Base-by-base conservation (phyloP, 2,113 vertebrate genomes). In the Dromaius novaehollandiae region DNA sequence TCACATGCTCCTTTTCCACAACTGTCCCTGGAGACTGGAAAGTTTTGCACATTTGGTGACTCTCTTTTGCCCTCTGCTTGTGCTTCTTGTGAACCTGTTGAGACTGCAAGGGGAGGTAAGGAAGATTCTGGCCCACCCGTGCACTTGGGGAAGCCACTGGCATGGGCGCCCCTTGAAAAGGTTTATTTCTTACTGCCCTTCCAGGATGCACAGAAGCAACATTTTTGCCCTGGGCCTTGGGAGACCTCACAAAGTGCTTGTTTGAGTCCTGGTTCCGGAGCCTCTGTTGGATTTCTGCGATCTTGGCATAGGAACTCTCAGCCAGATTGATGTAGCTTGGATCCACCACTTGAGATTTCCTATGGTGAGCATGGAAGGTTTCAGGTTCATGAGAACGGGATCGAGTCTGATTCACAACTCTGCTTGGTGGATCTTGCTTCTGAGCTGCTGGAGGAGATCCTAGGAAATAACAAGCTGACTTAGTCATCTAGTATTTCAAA, bases 371-470 rank as follows among this genome's bases (percentile, higher is more conserved):
- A 28, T 99, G 98, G 93, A 98, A 97, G 42, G 98, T 98, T 97
- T 99, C 99, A 5, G 99, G 99, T 96, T 99, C 99, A 2, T 99
- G 99, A 84, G 99, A 99, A 96, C 99, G 99, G 65, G 99, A 99
- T 66, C 99, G 98, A 34, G 98, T 98, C 95, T 99, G 99, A 97
- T 99, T 99, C 90, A 98, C 98, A 65, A 98, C 96, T 44, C 98
- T 98, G 74, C 97, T 91, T 92, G 98, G 98, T 86, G 98, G 98
- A 86, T 99, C 99, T 32, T 98, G 98, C 97, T 99, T 99, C 70
- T 98, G 98, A 95, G 95, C 97, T 95, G 94, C 94, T 48, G 98
- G 96, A 86, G 98, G 98, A 95, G 98, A 98, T 91, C 98, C 98
- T 98, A 95, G 95, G 90, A 96, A 98, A 89, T 84, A 97, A 98